Evolutionary conservation across 2,113 vertebrate genomes (phyloP).

Genomic region (Elanoides forficatus): DNA sequence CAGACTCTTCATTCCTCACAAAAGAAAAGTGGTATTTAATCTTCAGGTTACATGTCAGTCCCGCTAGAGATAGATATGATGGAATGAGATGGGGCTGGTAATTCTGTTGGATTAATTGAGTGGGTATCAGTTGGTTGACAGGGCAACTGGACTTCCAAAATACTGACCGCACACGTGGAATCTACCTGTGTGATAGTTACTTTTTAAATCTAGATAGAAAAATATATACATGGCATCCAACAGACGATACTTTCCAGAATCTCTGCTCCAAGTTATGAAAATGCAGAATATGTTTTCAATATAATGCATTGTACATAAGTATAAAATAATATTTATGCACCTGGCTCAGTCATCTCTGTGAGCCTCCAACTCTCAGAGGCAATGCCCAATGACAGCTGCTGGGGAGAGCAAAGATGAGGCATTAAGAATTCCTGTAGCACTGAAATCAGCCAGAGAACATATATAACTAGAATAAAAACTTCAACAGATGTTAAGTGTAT

Average conservation of each 20-base stretch:
- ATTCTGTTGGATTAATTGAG: neutral
- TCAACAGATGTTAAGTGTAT: constrained; percentile 47
- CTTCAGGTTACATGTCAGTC: neutral
- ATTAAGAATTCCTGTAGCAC: constrained; percentile 19
- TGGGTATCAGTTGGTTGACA: neutral
- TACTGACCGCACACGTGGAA: neutral
- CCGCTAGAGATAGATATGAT: neutral
- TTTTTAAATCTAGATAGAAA: neutral
- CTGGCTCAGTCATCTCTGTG: constrained; percentile 8
- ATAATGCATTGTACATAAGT: neutral
- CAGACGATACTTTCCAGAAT: neutral
- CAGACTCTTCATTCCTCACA: neutral
- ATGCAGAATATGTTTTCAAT: constrained; percentile 22
- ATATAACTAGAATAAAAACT: constrained; percentile 36
- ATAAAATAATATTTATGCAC: constrained; percentile 56
- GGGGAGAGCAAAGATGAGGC: constrained; percentile 6
- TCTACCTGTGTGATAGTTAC: neutral
- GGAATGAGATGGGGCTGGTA: neutral
- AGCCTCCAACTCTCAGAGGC: constrained; percentile 34
- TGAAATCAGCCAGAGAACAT: constrained; percentile 35
- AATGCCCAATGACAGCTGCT: constrained; percentile 52
- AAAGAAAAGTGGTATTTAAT: neutral
- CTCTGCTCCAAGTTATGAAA: neutral
- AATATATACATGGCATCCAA: neutral
- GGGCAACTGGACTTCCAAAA: neutral